Conservation (phyloP, 2,797 vertebrate genomes). For the Psittacula derbiana region DNA sequence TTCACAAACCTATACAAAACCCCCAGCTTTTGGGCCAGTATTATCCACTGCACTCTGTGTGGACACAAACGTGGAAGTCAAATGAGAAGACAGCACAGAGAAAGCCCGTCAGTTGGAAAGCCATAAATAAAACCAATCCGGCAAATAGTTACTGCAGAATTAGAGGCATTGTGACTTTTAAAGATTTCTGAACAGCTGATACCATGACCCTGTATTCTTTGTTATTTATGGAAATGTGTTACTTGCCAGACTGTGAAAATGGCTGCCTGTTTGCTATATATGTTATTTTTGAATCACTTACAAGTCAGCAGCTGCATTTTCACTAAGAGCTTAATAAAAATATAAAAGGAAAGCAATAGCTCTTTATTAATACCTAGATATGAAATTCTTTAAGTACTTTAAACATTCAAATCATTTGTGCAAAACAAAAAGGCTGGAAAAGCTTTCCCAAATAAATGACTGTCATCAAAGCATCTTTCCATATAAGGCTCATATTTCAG, state of each 20-base stretch:
- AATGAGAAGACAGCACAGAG: neutral
- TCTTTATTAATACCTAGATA: neutral
- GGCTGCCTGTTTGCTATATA: neutral
- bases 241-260: constrained; percentile 29
- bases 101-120: neutral
- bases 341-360: neutral
- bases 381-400: neutral
- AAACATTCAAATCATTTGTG: neutral
- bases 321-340: neutral
- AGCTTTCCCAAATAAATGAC: constrained; percentile 37
- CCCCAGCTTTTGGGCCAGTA: neutral
- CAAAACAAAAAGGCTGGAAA: constrained; percentile 7
- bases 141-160: constrained; percentile 7
- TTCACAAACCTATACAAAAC: neutral
- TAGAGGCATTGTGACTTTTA: constrained; percentile 1
- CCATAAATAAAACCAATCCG: neutral
- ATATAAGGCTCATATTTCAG: neutral
- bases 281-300: neutral
- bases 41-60: neutral
- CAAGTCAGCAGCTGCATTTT: neutral
- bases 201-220: constrained; percentile 12
- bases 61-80: neutral
- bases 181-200: constrained; percentile 7
- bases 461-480: constrained; percentile 3
- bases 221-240: constrained; percentile 41